These are phyloP conservation scores for Meghimatium bilineatum DNA, from an alignment of 2,888 invertebrate species.

Conservation along the genomic window DNA sequence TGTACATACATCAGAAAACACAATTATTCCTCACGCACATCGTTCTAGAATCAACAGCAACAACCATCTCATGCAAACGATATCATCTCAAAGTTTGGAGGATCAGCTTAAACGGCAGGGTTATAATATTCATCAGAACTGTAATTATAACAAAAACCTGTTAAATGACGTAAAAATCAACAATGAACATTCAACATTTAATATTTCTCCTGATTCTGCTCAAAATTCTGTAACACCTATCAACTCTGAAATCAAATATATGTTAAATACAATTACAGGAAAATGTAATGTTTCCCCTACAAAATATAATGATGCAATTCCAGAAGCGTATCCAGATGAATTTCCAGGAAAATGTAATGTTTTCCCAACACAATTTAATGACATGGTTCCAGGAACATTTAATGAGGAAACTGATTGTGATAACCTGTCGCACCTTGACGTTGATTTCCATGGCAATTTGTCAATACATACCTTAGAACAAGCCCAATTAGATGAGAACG, in stretches of 20 bases:
- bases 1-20: background rate
- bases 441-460: background rate
- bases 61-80: background rate
- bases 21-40: background rate
- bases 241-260: background rate
- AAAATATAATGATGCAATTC: too few species aligned
- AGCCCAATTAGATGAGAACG: background rate
- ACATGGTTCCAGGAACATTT: background rate
- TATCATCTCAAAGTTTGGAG: background rate
- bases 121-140: background rate
- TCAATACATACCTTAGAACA: too few species aligned
- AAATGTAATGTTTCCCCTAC: background rate
- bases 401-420: background rate
- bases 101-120: background rate
- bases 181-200: background rate
- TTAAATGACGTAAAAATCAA: background rate
- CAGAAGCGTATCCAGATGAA: too few species aligned
- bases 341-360: background rate
- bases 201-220: background rate
- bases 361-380: too few species aligned
- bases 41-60: background rate
- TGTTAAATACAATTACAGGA: background rate
- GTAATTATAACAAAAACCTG: background rate
- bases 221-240: background rate
- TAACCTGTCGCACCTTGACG: too few species aligned